Evolutionary conservation across 2,888 invertebrate genomes (phyloP).

Genomic region (Seira ritae): DNA sequence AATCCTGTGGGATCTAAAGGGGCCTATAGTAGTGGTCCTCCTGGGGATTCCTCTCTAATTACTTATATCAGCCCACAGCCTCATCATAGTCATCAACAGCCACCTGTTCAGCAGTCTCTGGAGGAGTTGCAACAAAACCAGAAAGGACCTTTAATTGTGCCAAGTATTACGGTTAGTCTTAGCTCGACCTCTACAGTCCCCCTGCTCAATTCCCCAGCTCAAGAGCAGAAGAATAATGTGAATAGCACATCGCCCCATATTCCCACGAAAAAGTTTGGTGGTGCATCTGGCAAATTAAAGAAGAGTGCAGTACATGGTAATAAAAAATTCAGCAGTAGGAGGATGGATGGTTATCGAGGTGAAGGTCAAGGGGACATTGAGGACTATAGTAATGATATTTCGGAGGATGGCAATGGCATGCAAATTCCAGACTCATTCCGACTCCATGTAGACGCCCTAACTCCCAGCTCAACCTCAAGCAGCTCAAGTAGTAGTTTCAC

Average conservation of each 20-base stretch:
- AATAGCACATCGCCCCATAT: neutral
- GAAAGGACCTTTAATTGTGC: constrained; percentile 19
- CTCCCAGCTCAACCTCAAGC: constrained; percentile 62
- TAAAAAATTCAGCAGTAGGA: constrained; percentile 8
- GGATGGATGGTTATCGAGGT: constrained; percentile 54
- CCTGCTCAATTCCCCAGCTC: neutral
- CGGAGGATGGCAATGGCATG: constrained; percentile 5
- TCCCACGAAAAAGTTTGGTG: neutral
- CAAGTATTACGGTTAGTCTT: constrained; percentile 48
- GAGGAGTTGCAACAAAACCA: constrained; percentile 40
- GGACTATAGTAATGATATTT: constrained; percentile 5
- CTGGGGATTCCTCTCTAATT: constrained; percentile 42
- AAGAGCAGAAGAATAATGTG: constrained; percentile 19
- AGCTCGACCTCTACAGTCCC: constrained; percentile 30
- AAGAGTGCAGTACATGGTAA: constrained; percentile 20
- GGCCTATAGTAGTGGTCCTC: neutral
- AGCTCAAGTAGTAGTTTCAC: constrained; percentile 61
- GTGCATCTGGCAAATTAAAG: constrained; percentile 5
- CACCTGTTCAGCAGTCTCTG: constrained; percentile 55
- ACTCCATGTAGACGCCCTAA: constrained; percentile 50
- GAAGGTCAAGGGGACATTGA: constrained; percentile 2
- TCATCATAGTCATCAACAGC: constrained; percentile 41
- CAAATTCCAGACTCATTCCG: constrained; percentile 46
- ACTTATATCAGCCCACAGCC: constrained; percentile 63
- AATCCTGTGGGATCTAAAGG: constrained; percentile 10